Evolutionary conservation across 2,797 vertebrate genomes (phyloP).

Genomic region (Odontamblyopus rebecca): DNA sequence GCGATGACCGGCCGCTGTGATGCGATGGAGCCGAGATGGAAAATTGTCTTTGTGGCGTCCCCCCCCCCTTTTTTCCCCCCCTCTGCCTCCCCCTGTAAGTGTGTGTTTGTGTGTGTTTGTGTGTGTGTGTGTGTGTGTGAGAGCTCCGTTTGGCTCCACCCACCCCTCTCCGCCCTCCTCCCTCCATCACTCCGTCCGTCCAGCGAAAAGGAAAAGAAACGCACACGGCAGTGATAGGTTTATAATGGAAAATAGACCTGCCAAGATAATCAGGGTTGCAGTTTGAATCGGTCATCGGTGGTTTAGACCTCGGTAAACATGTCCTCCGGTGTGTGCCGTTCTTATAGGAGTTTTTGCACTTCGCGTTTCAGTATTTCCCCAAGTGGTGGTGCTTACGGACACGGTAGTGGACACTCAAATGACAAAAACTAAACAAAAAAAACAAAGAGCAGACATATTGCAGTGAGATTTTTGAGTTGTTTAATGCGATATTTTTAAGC

Average conservation of each 20-base stretch:
- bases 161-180: not conserved
- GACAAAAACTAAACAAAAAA: too few relatives aligned
- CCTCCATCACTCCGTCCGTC: conserved; percentile 59
- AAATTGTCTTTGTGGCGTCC: conserved; percentile 74
- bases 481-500: too few relatives aligned
- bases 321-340: not conserved
- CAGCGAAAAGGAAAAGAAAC: conserved; percentile 52
- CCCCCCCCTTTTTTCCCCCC: not conserved
- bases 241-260: conserved; percentile 54
- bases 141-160: conserved; percentile 3
- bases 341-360: not conserved
- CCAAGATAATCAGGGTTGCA: not conserved
- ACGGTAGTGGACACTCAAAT: not conserved
- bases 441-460: too few relatives aligned
- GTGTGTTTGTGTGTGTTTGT: not conserved
- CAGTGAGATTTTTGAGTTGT: too few relatives aligned
- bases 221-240: conserved; percentile 57
- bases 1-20: conserved; percentile 75
- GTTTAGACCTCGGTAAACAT: not conserved
- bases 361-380: not conserved
- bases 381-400: not conserved
- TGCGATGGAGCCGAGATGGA: conserved; percentile 71
- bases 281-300: not conserved
- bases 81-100: conserved; percentile 31
- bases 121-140: not conserved